Evolutionary conservation across 2,797 vertebrate genomes (phyloP), one percentile per base, ranked within the genome.

Genomic region (Danio aesculapii): DNA sequence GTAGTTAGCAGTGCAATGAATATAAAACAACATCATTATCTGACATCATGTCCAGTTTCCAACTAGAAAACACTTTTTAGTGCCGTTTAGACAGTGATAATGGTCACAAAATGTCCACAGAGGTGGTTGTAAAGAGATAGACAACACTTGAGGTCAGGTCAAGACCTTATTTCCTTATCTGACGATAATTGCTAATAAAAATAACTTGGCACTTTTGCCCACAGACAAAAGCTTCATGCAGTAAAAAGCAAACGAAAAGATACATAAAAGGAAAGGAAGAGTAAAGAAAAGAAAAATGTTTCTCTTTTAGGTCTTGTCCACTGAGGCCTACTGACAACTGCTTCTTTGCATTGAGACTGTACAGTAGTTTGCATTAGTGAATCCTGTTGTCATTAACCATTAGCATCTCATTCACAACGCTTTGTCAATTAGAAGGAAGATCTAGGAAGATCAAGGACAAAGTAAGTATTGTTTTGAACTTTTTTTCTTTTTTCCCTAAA

Each of bases 331-430:
- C 75, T 87, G 70, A 82, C 86, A 89, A 70, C 21, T 58, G 86
- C 82, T 76, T 84, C 73, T 92, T 91, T 93, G 91, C 90, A 91
- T 92, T 77, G 75, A 72, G 76, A 59, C 75, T 86, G 76, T 80
- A 68, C 76, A 83, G 67, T 84, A 79, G 78, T 92, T 91, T 91
- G 90, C 91, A 92, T 91, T 84, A 87, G 68, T 76, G 81, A 81
- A 76, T 79, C 80, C 84, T 74, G 58, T 82, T 80, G 84, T 84
- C 73, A 88, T 84, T 86, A 66, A 46, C 81, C 17, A 62, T 57
- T 63, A 62, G 21, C 8, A 67, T 69, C 84, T 81, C 68, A 77
- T 82, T 80, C 44, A 61, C 47, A 59, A 50, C 13, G 41, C 8
- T 43, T 57, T 71, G 16, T 43, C 16, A 57, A 13, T 50, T 78